phyloP scores from a whole-genome alignment of 2,797 vertebrate genomes.

The Molossus molossus region DNA sequence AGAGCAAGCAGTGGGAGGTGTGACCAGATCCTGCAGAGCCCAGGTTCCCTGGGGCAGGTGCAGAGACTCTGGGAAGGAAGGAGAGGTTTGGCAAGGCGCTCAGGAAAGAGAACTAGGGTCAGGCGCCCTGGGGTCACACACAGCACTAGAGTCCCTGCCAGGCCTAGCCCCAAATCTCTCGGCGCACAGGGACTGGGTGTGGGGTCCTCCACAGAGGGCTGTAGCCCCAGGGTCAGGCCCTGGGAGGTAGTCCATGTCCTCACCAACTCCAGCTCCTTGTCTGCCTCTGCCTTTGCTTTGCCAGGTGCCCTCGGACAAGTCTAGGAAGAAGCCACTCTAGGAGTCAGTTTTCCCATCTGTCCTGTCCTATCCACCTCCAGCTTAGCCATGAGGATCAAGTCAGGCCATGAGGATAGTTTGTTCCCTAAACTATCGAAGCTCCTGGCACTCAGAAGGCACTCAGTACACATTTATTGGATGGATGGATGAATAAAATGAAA shows the following conservation, averaged over 20 bases:
- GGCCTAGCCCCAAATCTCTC: not conserved
- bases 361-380: not conserved
- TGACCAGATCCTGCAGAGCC: not conserved
- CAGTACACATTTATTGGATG: not conserved
- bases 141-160: not conserved
- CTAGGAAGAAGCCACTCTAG: not conserved
- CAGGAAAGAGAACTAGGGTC: not conserved
- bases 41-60: not conserved
- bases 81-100: not conserved
- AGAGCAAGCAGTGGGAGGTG: not conserved
- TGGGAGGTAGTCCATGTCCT: not conserved
- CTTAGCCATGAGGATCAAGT: not conserved
- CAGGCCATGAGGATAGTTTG: not conserved
- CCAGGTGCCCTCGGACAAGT: not conserved
- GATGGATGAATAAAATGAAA: slow-evolving; percentile 21
- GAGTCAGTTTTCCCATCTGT: not conserved
- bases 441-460: not conserved
- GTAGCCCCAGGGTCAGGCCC: not conserved
- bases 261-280: not conserved
- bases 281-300: not conserved
- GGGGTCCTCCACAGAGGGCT: not conserved
- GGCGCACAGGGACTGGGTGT: not conserved
- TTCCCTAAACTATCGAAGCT: not conserved
- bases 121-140: not conserved
- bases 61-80: not conserved